These are phyloP conservation scores for Cassiopea xamachana DNA, from an alignment of 30 jellyfish, hydroid and myxozoan genomes.

Conservation along the genomic window DNA sequence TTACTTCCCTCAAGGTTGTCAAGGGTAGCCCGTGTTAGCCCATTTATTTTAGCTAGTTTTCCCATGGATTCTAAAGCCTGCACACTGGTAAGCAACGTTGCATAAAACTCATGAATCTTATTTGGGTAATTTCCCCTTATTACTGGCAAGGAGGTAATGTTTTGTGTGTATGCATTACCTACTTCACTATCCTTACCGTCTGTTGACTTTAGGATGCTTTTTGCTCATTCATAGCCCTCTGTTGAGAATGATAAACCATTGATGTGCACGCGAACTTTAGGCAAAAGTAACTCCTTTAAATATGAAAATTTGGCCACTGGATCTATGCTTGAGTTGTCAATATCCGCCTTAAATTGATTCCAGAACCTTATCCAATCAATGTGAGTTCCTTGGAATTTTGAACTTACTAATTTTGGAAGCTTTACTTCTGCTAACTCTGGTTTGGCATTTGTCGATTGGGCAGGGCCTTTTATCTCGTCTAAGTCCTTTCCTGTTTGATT, in stretches of 20 bases:
- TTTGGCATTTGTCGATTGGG: slow-evolving; percentile 22
- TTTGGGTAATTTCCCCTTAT: slow-evolving; percentile 40
- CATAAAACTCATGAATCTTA: slow-evolving; percentile 45
- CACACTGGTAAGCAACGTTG: slow-evolving; percentile 31
- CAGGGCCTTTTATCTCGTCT: slow-evolving; percentile 44
- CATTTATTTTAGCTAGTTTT: slow-evolving; percentile 46
- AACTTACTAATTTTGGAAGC: slow-evolving; percentile 59
- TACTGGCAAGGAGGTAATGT: slow-evolving; percentile 64
- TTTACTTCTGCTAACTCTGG: slow-evolving; percentile 41
- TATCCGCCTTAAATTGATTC: slow-evolving; percentile 75
- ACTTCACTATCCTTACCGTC: slow-evolving; percentile 75
- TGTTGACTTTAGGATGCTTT: slow-evolving; percentile 58
- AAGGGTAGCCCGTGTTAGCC: slow-evolving; percentile 62
- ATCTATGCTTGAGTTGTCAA: slow-evolving; percentile 47
- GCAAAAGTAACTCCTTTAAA: slow-evolving; percentile 61
- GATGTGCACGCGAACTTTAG: slow-evolving; percentile 48
- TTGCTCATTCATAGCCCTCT: slow-evolving; percentile 87
- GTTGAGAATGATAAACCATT: slow-evolving; percentile 66
- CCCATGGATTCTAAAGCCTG: slow-evolving; percentile 81
- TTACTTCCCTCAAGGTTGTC: slow-evolving; percentile 70
- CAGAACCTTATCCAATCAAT: slow-evolving; percentile 77
- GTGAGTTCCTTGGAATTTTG: slow-evolving; percentile 72
- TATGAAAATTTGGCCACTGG: slow-evolving; percentile 70
- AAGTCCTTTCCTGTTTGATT: slow-evolving; percentile 29
- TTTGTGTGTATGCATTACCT: slow-evolving; percentile 73